phyloP scores from a whole-genome alignment of 2,113 vertebrate genomes.

The Mungos mungo region DNA sequence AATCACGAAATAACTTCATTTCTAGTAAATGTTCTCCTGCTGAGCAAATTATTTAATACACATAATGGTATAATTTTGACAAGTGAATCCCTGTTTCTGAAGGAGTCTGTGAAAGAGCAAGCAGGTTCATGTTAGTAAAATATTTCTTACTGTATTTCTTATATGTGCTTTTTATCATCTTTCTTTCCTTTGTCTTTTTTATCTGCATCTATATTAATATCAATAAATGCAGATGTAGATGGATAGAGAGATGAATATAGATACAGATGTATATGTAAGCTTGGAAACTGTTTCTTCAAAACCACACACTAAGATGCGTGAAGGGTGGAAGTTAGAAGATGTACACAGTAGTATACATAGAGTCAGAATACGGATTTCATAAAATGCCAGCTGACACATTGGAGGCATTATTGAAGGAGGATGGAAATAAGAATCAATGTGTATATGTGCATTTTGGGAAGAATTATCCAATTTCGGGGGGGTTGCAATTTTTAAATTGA shows the following conservation, averaged over 20 bases:
- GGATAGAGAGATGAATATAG: not conserved
- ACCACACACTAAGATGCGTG: not conserved
- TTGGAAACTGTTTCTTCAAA: not conserved
- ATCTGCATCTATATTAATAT: not conserved
- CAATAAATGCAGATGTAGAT: not conserved
- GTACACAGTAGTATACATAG: not conserved
- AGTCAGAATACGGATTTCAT: not conserved
- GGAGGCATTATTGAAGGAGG: no score
- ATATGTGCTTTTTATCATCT: not conserved
- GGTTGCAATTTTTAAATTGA: not conserved
- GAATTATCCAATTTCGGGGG: not conserved
- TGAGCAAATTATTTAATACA: not conserved
- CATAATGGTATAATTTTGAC: not conserved
- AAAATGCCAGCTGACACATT: not conserved
- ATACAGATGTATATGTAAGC: not conserved
- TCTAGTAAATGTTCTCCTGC: not conserved
- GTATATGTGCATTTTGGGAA: not conserved
- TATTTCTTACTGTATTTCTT: not conserved
- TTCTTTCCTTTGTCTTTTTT: not conserved
- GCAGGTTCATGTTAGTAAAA: not conserved
- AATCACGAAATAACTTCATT: not conserved
- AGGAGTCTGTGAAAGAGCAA: not conserved
- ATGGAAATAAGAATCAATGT: not conserved
- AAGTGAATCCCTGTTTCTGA: not conserved
- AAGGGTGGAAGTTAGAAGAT: not conserved